Evolutionary conservation across 2,797 vertebrate genomes (phyloP).

Genomic region (Bradypodion pumilum): DNA sequence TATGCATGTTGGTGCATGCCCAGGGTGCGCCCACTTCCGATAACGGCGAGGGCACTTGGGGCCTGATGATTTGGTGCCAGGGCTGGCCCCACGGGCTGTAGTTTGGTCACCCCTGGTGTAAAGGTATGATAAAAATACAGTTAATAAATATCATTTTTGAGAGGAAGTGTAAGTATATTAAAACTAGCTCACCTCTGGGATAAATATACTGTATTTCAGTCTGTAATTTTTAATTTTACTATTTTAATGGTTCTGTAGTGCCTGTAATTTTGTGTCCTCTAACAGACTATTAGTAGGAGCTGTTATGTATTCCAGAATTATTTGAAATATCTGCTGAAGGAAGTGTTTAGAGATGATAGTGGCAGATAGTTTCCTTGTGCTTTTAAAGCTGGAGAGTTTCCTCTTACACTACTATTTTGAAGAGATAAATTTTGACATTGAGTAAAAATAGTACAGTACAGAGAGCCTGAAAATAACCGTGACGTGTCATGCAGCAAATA

Average conservation of each 20-base stretch:
- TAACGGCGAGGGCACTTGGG: too few relatives aligned
- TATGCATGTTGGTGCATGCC: too few relatives aligned
- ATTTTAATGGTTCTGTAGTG: background rate
- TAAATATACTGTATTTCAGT: background rate
- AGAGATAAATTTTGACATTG: background rate
- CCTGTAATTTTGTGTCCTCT: background rate
- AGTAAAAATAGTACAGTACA: conserved; percentile 9
- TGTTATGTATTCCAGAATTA: background rate
- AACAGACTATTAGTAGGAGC: too few relatives aligned
- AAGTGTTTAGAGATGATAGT: background rate
- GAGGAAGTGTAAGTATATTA: background rate
- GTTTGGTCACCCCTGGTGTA: too few relatives aligned
- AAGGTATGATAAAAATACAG: too few relatives aligned
- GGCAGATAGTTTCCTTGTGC: background rate
- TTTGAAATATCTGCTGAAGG: background rate
- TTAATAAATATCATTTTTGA: background rate
- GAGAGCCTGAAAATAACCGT: conserved; percentile 24
- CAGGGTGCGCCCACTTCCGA: too few relatives aligned
- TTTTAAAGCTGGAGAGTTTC: background rate
- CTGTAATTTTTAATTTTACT: background rate
- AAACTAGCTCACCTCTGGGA: background rate
- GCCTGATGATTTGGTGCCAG: too few relatives aligned
- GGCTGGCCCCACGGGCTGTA: too few relatives aligned
- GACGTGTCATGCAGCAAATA: background rate
- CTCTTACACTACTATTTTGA: background rate